Base-by-base conservation (phyloP, 1,140 invertebrate genomes). In the Drosophila pseudoobscura region DNA sequence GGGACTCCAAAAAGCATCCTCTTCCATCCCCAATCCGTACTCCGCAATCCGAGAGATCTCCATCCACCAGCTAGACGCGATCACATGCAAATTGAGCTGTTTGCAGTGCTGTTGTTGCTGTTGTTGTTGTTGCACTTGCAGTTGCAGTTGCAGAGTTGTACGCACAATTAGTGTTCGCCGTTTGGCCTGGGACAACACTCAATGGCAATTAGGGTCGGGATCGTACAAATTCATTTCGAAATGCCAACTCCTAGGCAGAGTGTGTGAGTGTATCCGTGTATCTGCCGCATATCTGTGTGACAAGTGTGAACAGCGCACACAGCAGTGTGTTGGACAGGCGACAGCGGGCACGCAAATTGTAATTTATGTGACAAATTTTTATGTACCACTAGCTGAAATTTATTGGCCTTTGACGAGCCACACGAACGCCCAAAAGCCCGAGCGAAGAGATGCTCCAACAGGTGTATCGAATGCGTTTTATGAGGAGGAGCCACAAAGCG, bases 281-380 rank as follows among this genome's bases (percentile, higher is more conserved):
- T 78, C 47, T 66, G 47, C 51, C 61, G 47, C 46, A 22, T 26
- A 45, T 70, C 39, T 55, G 45, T 64, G 63, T 68, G 59, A 80
- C 77, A 76, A 73, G 78, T 78, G 61, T 60, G 79, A 61, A 50
- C 49, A 41, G 50, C 39, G 29, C n/a, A 39, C 20, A 20, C 20
- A 20, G 20, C 24, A 5, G 60, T 53, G 56, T 62, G 74, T 60
- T 72, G 77, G 80, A 76, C 80, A 80, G 57, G 8, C 80, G 69
- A 77, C 80, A 77, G 75, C 7, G 52, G 54, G 69, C 56, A 78
- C 80, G 78, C 82, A 87, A 87, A 87, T 87, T 87, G 83, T 88
- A 88, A 87, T 87, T 87, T 87, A 87, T 88, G 82, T 82, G 82
- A 88, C 82, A 87, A 87, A 87, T 87, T 87, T 88, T 82, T 78